These are phyloP conservation scores for Coleophora deauratella DNA, from an alignment of 2,888 invertebrate species.

Conservation along the genomic window DNA sequence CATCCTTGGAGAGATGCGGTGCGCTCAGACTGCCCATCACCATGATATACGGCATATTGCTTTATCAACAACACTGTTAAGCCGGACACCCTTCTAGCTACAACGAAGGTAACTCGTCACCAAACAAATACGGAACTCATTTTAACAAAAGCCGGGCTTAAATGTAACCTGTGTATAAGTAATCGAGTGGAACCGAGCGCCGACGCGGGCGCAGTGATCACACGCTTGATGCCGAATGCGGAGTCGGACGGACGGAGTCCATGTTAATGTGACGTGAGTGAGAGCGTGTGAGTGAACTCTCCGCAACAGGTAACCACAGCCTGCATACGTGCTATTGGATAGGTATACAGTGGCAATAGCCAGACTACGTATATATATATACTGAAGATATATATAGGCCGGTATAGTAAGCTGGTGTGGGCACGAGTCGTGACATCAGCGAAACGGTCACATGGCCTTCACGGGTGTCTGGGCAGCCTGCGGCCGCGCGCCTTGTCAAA, in stretches of 20 bases:
- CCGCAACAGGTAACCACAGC: slow-evolving; percentile 29
- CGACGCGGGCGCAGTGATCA: slow-evolving; percentile 20
- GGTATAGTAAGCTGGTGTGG: slow-evolving; percentile 26
- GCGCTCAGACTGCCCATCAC: slow-evolving; percentile 65
- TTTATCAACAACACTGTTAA: slow-evolving; percentile 9
- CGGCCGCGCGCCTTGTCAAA: slow-evolving; percentile 25
- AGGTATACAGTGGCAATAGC: neutral
- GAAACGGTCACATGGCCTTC: slow-evolving; percentile 48
- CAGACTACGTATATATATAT: slow-evolving; percentile 21
- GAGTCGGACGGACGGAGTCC: no score
- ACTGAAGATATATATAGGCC: slow-evolving; percentile 25
- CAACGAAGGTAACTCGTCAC: slow-evolving; percentile 25
- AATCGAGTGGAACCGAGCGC: slow-evolving; percentile 12
- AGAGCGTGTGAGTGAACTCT: slow-evolving; percentile 25
- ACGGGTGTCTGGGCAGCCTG: slow-evolving; percentile 45
- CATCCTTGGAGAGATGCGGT: slow-evolving; percentile 59
- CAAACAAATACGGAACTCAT: slow-evolving; percentile 33
- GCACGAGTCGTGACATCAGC: slow-evolving; percentile 39
- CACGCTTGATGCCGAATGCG: slow-evolving; percentile 29
- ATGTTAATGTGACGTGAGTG: slow-evolving; percentile 28
- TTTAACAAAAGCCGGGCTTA: slow-evolving; percentile 23
- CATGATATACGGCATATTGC: slow-evolving; percentile 66
- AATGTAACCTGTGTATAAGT: slow-evolving; percentile 9
- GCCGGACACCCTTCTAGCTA: slow-evolving; percentile 1
- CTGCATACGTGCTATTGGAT: neutral